Evolutionary conservation across 1,140 invertebrate species (phyloP).

Genomic region (Medauroidea extradentata): DNA sequence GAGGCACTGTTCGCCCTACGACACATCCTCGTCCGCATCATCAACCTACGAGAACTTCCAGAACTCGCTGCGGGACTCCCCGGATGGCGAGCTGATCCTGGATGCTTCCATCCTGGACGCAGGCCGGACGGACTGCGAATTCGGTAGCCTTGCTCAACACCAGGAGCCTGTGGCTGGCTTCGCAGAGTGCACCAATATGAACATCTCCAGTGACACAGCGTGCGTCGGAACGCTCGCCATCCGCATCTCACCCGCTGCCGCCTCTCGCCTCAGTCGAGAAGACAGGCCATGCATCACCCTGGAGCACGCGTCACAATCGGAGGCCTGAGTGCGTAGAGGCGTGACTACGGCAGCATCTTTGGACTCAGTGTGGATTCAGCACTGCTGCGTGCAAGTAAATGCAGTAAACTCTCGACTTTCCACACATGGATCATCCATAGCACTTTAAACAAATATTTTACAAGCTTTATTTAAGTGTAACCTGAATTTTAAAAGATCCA

Average conservation of each 20-base stretch:
- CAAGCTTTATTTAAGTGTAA: too few species aligned
- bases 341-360: too few species aligned
- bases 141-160: not conserved
- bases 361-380: too few species aligned
- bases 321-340: too few species aligned
- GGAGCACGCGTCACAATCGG: constrained; percentile 5
- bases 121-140: not conserved
- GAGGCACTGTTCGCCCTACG: not conserved
- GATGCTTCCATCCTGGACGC: not conserved
- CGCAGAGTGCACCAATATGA: not conserved
- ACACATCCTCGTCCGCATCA: not conserved
- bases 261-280: not conserved
- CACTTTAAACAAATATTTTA: too few species aligned
- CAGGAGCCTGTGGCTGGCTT: not conserved
- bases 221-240: constrained; percentile 2
- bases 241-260: not conserved
- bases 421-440: too few species aligned
- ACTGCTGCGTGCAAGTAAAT: too few species aligned
- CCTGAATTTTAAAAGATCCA: too few species aligned
- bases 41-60: constrained; percentile 13
- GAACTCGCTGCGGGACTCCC: constrained; percentile 13
- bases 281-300: constrained; percentile 8
- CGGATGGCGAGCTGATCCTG: not conserved
- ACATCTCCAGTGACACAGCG: not conserved
- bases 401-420: too few species aligned